Base-by-base conservation (phyloP, 1,140 invertebrate genomes). In the Centruroides vittatus region DNA sequence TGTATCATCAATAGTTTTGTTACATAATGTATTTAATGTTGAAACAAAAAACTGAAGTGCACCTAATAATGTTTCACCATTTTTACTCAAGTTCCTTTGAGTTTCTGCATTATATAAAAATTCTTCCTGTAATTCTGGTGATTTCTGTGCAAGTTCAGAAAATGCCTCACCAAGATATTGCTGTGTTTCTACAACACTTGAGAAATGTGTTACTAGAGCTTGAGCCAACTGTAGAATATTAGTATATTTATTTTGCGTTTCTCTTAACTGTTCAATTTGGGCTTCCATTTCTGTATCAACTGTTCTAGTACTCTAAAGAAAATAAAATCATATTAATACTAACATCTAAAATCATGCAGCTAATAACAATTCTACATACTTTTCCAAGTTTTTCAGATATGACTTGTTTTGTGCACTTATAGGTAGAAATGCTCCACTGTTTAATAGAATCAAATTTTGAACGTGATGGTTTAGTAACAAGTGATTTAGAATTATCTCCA, bases 1-100 rank as follows among this genome's bases (percentile, higher is more conserved):
- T 1, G 93, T 95, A 73, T 97, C 93, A 75, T 96, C 93, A 71
- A 98, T 97, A 36, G 92, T 96, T 78, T 95, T 95, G 75, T 93
- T 89, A 74, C 90, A 93, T 67, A 98, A 78, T 48, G 94, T 98
- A 74, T 91, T 91, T 10, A 98, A 85, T 53, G 90, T 92, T 55
- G 89, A 93, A 68, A 90, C 90, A 77, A 98, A 97, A 78, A 95
- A 96, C 76, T 95, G 93, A 65, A 98, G 80, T 61, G 92, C 93
- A 64, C 86, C 85, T 41, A 70, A 48, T 53, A 98, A 76, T 62
- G 87, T 84, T 78, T 97, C 93, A 23, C 93, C 93, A 76, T 97
- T 95, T 77, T 92, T 93, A 41, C 88, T 89, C 48, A 97, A 77
- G 71, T 88, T 89, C 71, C 89, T 80, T 78, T 97, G 93, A 41